Evolutionary conservation across 2,888 invertebrate genomes (phyloP).

Genomic region (Pachycephus smyrnensis): DNA sequence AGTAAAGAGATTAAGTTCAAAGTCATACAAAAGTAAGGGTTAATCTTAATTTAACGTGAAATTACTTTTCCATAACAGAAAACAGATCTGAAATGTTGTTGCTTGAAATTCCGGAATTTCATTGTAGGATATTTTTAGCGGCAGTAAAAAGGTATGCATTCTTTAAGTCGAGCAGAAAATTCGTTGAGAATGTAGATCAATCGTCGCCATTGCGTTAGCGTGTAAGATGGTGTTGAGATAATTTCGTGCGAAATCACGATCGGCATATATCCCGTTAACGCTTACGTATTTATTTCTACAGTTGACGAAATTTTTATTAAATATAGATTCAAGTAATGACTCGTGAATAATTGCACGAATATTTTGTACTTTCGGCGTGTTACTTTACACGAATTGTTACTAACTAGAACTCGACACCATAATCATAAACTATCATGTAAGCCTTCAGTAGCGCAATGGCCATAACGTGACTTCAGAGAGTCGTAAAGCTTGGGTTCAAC

Average conservation of each 20-base stretch:
- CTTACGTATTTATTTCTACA: background rate
- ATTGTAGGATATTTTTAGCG: background rate
- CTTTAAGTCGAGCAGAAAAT: background rate
- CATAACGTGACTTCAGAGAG: background rate
- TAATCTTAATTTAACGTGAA: background rate
- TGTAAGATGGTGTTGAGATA: background rate
- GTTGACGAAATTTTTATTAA: background rate
- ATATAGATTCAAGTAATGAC: background rate
- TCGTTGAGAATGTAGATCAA: background rate
- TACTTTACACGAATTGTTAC: background rate
- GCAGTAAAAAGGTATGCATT: background rate
- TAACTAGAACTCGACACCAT: background rate
- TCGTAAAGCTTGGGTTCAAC: background rate
- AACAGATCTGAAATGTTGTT: background rate
- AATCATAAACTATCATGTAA: background rate
- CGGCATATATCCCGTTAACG: background rate
- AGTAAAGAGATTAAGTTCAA: background rate
- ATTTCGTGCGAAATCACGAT: background rate
- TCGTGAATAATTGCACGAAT: background rate
- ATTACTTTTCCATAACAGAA: background rate
- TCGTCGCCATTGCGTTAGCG: background rate
- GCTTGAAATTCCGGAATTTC: background rate
- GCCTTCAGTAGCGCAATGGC: background rate
- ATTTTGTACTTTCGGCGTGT: background rate
- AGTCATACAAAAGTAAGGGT: background rate